Conservation (phyloP, 2,797 vertebrate species). For the Sphenodon punctatus region DNA sequence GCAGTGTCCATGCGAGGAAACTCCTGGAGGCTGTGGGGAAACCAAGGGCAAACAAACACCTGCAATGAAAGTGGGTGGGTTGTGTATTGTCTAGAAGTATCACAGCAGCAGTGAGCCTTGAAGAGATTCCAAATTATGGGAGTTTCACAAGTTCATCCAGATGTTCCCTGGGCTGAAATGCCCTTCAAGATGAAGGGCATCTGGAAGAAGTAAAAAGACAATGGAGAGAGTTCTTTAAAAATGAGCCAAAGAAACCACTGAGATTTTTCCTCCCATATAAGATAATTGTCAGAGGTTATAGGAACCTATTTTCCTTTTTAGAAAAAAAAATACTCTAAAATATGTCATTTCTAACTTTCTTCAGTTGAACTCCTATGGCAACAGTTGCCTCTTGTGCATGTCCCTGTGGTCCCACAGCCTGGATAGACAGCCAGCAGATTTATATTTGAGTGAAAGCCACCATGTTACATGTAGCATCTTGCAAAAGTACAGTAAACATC, state of each 20-base stretch:
- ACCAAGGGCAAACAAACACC: too few relatives aligned
- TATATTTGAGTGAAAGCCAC: conserved; percentile 57
- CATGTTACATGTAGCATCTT: conserved; percentile 49
- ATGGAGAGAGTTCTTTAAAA: too few relatives aligned
- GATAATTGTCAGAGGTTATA: conserved; percentile 15
- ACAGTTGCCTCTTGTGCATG: conserved; percentile 16
- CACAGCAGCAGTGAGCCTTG: too few relatives aligned
- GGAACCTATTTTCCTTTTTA: conserved; percentile 9
- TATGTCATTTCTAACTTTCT: conserved; percentile 53
- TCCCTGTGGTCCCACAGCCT: conserved; percentile 46
- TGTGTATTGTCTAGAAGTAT: too few relatives aligned
- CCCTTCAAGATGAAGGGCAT: neutral
- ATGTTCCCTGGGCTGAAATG: too few relatives aligned
- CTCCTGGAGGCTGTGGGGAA: too few relatives aligned
- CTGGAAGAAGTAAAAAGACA: neutral
- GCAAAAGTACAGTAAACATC: conserved; percentile 63
- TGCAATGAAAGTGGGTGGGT: too few relatives aligned
- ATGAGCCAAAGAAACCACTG: conserved; percentile 1
- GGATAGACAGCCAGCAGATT: conserved; percentile 47
- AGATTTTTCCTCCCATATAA: conserved; percentile 9
- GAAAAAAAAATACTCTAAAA: conserved; percentile 11
- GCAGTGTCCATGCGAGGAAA: too few relatives aligned
- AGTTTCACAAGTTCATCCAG: too few relatives aligned
- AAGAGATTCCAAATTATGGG: too few relatives aligned
- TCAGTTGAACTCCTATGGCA: conserved; percentile 2